Conservation (phyloP, 1,140 invertebrate species). For the Aphelinus certus region DNA sequence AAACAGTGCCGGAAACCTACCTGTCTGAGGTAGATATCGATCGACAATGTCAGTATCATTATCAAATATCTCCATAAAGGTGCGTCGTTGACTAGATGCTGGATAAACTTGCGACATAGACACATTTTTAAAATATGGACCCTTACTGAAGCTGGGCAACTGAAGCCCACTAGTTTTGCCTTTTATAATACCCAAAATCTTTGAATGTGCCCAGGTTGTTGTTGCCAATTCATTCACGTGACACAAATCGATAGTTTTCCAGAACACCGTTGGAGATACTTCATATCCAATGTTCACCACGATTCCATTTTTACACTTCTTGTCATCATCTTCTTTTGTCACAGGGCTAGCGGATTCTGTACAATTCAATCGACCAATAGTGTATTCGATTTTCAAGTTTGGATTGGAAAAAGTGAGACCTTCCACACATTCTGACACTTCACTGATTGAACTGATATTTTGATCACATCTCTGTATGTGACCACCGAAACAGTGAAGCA, state of each 20-base stretch:
- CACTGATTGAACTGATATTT: background rate
- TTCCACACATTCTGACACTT: background rate
- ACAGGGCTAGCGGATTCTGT: conserved; percentile 1
- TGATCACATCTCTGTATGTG: background rate
- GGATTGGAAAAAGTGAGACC: background rate
- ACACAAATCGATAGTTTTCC: conserved; percentile 24
- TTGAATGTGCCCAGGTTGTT: conserved; percentile 21
- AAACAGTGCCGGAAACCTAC: background rate
- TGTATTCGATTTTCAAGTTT: background rate
- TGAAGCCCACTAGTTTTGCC: background rate
- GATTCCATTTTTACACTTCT: background rate
- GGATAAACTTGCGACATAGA: conserved; percentile 16
- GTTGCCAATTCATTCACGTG: conserved; percentile 5
- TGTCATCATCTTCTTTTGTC: background rate
- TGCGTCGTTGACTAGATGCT: background rate
- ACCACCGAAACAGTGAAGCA: conserved; percentile 18
- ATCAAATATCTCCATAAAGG: conserved; percentile 20
- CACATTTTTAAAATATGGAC: conserved; percentile 12
- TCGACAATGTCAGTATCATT: conserved; percentile 9
- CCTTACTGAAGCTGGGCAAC: conserved; percentile 10
- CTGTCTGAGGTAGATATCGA: conserved; percentile 1
- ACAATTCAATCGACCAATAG: conserved; percentile 3
- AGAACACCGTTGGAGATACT: background rate
- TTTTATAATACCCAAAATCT: background rate
- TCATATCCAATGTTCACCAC: conserved; percentile 24